Base-by-base conservation (phyloP, 2,797 vertebrate genomes). In the Girardinus metallicus region DNA sequence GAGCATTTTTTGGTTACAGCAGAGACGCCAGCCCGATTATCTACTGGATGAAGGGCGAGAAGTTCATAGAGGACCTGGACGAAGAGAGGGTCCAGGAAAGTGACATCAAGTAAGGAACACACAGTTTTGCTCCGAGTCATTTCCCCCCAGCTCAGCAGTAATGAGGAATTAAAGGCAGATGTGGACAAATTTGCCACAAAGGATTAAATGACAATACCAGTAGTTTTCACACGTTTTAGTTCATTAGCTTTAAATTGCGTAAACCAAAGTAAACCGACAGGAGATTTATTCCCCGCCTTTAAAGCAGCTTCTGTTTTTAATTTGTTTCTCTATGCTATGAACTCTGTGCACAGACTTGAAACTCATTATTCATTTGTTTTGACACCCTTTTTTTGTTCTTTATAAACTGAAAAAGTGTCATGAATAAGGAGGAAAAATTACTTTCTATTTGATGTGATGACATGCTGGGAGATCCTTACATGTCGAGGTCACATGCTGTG, bases 11-110 rank as follows among this genome's bases (percentile, higher is more conserved):
- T 78, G 98, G 98, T 74, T 99, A 98, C 90, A 98, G 97, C 73
- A 97, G 98, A 57, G 98, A 98, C 39, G 98, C 97, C 91, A 98
- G 97, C 89, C 97, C 98, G 12, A 95, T 99, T 92, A 97, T 99
- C 94, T 99, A 99, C 92, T 99, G 98, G 98, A 99, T 99, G 97
- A 99, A 99, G 95, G 98, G 98, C 60, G 98, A 99, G 89, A 99
- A 98, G 89, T 99, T 99, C 93, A 99, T 99, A 81, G 98, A 99
- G 93, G 98, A 99, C 93, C 95, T 99, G 95, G 98, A 99, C 89
- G 97, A 99, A 90, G 98, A 96, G 87, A 94, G 97, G 89, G 96
- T 99, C 87, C 97, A 97, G 93, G 98, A 99, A 93, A 98, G 96
- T 75, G 98, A 99, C 82, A 98, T 98, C 90, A 99, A 98, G 98